A percentile compares a stretch with the other conserved stretches of the same genome.
Conservation (phyloP, 2,888 invertebrate genomes). For the Meliscaeva auricollis region DNA sequence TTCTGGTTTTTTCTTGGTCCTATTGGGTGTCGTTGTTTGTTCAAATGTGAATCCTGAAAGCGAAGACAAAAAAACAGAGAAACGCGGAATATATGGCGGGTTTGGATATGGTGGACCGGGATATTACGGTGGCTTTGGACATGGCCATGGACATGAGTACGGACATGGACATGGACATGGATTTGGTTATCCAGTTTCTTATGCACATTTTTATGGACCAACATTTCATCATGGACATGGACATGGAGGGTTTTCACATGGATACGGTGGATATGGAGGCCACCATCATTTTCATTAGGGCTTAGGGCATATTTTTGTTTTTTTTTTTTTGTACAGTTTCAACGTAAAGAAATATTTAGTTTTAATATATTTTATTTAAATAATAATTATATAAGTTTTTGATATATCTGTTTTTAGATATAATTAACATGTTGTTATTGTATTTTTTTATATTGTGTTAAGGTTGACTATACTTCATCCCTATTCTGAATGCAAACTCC, state of each 20-base stretch:
- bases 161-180: slow-evolving; percentile 56
- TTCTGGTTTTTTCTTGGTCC: slow-evolving; percentile 24
- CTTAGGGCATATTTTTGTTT: background rate
- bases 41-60: slow-evolving; percentile 31
- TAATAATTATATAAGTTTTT: too few relatives aligned
- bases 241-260: slow-evolving; percentile 52
- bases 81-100: slow-evolving; percentile 71
- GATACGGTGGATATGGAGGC: slow-evolving; percentile 46
- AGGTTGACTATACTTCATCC: too few relatives aligned
- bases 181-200: slow-evolving; percentile 43
- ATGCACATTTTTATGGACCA: slow-evolving; percentile 37
- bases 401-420: too few relatives aligned
- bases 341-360: slow-evolving; percentile 10
- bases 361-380: too few relatives aligned
- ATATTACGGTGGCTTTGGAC: slow-evolving; percentile 36
- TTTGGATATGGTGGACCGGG: slow-evolving; percentile 58
- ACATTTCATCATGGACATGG: slow-evolving; percentile 47
- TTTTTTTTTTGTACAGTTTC: slow-evolving; percentile 34
- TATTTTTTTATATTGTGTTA: too few relatives aligned
- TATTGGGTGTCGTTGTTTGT: slow-evolving; percentile 41
- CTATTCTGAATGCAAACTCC: too few relatives aligned
- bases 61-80: slow-evolving; percentile 67
- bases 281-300: slow-evolving; percentile 63
- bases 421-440: too few relatives aligned
- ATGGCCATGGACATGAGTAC: slow-evolving; percentile 20